These are phyloP conservation scores for Cylloceria caligata DNA, from an alignment of 2,888 invertebrate species.

Conservation along the genomic window DNA sequence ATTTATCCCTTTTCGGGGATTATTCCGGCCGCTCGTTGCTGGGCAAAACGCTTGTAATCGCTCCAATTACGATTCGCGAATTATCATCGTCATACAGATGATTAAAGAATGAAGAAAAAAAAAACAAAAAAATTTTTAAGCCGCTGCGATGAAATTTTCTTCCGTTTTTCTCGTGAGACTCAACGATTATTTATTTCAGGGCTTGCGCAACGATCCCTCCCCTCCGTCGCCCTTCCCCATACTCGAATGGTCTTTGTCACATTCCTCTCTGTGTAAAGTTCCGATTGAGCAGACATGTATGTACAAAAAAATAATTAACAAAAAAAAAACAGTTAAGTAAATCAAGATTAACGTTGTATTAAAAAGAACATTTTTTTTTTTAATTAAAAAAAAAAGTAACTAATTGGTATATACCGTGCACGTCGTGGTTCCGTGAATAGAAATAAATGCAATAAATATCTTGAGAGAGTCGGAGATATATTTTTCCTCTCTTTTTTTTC, in stretches of 20 bases:
- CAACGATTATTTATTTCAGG: constrained; percentile 19
- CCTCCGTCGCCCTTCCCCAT: constrained; percentile 16
- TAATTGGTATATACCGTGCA: constrained; percentile 44
- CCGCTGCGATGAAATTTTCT: constrained; percentile 1
- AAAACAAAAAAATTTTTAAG: constrained; percentile 2
- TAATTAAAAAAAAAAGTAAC: constrained; percentile 19
- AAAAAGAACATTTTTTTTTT: constrained; percentile 25
- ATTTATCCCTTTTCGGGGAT: background rate
- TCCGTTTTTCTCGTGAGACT: no score
- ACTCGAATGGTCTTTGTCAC: constrained; percentile 56
- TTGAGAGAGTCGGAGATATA: constrained; percentile 24
- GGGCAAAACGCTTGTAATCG: constrained; percentile 19
- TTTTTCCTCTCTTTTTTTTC: constrained; percentile 12
- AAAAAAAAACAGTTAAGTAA: no score
- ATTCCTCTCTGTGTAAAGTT: constrained; percentile 59
- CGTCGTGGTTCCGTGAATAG: constrained; percentile 39
- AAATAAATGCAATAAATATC: constrained; percentile 58
- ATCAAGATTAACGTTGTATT: constrained; percentile 12
- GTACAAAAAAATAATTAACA: constrained; percentile 13
- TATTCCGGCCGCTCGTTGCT: background rate
- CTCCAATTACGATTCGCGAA: constrained; percentile 29
- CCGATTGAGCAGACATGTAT: constrained; percentile 32
- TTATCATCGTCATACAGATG: constrained; percentile 27
- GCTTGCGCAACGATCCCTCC: constrained; percentile 27
- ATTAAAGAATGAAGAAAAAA: background rate